Conservation (phyloP, 2,113 vertebrate genomes). For the Rynchops niger region DNA sequence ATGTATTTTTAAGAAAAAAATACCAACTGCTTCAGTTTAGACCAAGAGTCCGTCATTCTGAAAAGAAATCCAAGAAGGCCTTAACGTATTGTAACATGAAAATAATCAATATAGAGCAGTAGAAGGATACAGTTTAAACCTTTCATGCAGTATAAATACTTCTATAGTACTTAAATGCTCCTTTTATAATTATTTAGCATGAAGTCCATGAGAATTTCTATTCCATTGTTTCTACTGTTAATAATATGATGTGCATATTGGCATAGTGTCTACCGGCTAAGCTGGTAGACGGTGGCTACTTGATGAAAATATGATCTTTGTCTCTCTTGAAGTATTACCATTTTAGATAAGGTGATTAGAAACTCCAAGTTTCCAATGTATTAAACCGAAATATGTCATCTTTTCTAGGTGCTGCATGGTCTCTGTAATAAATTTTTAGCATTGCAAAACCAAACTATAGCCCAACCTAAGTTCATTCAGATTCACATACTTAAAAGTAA, state of each 20-base stretch:
- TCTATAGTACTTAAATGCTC: not conserved
- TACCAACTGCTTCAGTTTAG: not conserved
- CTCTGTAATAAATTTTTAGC: not conserved
- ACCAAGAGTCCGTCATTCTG: not conserved
- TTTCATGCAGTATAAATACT: not conserved
- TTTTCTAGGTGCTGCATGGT: not conserved
- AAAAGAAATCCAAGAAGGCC: not conserved
- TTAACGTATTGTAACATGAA: not conserved
- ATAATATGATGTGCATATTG: not conserved
- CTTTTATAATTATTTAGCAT: not conserved
- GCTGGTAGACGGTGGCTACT: not conserved
- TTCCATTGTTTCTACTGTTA: not conserved
- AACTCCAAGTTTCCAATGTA: not conserved
- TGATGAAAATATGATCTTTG: not conserved
- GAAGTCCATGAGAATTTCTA: not conserved
- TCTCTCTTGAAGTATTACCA: not conserved
- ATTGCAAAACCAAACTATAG: not conserved
- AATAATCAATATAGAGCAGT: not conserved
- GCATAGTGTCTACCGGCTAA: not conserved
- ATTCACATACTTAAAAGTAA: not conserved
- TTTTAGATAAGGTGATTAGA: not conserved
- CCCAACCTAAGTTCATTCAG: not conserved
- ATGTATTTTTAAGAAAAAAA: not conserved
- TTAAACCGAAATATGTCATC: not conserved
- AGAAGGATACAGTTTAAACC: not conserved